Base-by-base conservation (phyloP, 2,113 vertebrate species). In the Nanorana parkeri region DNA sequence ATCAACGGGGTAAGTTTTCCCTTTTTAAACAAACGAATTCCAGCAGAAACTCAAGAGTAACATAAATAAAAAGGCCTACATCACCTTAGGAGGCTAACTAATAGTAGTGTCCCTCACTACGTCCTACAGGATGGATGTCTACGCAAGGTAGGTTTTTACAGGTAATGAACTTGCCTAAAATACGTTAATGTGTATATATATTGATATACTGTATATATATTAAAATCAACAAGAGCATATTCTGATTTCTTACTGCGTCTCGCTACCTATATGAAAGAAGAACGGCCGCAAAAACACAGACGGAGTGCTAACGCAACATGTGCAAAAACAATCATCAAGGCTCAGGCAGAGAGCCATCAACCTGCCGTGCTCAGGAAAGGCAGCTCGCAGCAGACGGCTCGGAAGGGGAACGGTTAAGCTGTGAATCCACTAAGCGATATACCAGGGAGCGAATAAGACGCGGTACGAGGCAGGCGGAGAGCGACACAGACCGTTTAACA, bases 401-500 rank as follows among this genome's bases (percentile, higher is more conserved):
- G 60, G 56, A 41, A 28, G 32, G 52, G 3, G 60, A 75, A n/a
- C 21, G 72, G 61, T 63, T 65, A 77, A 77, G 47, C 47, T 13
- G 58, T 36, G 60, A 65, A 77, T 77, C 58, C 36, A 28, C 32
- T 91, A 88, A 91, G 87, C 88, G 83, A 90, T 88, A 85, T 88
- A 84, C 68, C 92, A 91, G 92, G 11, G 0, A 0, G 36, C 79
- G 84, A 85, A 68, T 85, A 72, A 88, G 87, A 68, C 88, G 52
- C 83, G 86, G 85, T 86, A 85, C 84, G 88, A 85, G 85, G 91
- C 81, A 84, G 89, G 87, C 66, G 41, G 80, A 89, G 91, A 92
- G 89, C 90, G 85, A 86, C 90, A 87, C 93, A 93, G 90, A 85
- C 86, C 54, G 80, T 90, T 93, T 92, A 92, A 92, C 90, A 92